Conservation (phyloP, 2,888 invertebrate genomes). For the Papilio gigon region DNA sequence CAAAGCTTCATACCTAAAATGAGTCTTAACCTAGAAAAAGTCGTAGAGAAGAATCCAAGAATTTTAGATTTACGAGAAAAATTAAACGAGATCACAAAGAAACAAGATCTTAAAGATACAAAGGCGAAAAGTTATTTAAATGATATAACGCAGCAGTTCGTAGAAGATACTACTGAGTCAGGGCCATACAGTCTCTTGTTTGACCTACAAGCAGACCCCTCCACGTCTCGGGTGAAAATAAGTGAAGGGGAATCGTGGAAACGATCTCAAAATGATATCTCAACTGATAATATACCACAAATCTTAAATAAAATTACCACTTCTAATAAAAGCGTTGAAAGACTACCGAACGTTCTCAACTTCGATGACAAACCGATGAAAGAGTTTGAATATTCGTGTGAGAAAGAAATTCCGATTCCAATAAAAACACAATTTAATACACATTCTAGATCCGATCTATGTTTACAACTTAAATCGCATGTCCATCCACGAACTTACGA, state of each 20-base stretch:
- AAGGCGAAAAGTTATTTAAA: slow-evolving; percentile 73
- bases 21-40: slow-evolving; percentile 72
- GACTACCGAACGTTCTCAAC: slow-evolving; percentile 72
- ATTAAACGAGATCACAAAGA: slow-evolving; percentile 74
- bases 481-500: slow-evolving; percentile 65
- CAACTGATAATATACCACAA: slow-evolving; percentile 48
- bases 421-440: slow-evolving; percentile 67
- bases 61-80: slow-evolving; percentile 76
- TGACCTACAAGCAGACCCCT: slow-evolving; percentile 73
- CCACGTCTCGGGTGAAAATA: slow-evolving; percentile 61
- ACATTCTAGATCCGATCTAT: slow-evolving; percentile 76
- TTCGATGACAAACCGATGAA: slow-evolving; percentile 77
- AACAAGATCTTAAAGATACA: slow-evolving; percentile 71
- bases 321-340: slow-evolving; percentile 66
- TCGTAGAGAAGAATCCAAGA: slow-evolving; percentile 73
- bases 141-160: slow-evolving; percentile 72
- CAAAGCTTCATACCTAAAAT: slow-evolving; percentile 76
- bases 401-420: slow-evolving; percentile 66
- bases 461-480: slow-evolving; percentile 73
- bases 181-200: slow-evolving; percentile 84
- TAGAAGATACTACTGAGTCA: slow-evolving; percentile 76
- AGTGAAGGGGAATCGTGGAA: slow-evolving; percentile 58
- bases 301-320: slow-evolving; percentile 55
- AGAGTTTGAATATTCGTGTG: slow-evolving; percentile 79
- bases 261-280: slow-evolving; percentile 53